Evolutionary conservation across 2,797 vertebrate species (phyloP), one percentile per base, ranked within the genome.

Genomic region (Pampus argenteus): DNA sequence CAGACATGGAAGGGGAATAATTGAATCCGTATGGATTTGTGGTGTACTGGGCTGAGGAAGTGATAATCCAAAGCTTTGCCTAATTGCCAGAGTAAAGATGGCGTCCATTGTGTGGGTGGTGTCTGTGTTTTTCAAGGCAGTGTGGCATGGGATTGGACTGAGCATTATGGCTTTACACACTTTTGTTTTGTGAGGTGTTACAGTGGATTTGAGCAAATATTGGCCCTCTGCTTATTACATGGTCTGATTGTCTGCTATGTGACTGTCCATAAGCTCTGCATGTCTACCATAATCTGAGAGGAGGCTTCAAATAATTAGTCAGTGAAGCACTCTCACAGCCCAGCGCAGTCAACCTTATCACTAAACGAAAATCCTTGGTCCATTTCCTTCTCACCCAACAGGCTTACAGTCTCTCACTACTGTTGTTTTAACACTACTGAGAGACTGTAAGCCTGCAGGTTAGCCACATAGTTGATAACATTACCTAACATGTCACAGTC

Each of bases 31-130:
- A 73, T 87, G 84, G 91, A 88, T 92, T 93, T 91, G 82, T 75
- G 78, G 79, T 54, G 74, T 79, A 70, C 83, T 77, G 66, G 83
- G 77, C 87, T 85, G 83, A 81, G 52, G 66, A 83, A 79, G 75
- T 56, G 74, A 88, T 90, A 91, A 91, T 92, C 88, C 87, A 81
- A 86, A 91, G 66, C 83, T 85, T 84, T 86, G 84, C 82, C 88
- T 92, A 92, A 93, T 94, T 93, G 89, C 85, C 85, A 89, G 86
- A 90, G 84, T 90, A 88, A 90, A 89, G 86, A 92, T 86, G 82
- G 68, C 60, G 73, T 65, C 86, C 81, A 83, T 90, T 89, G 88
- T 87, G 83, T 82, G 74, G 85, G 79, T 57, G 84, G 79, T 64
- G 61, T 77, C 40, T 29, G 80, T 84, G 74, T 88, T 89, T 86